Evolutionary conservation across 2,888 invertebrate genomes (phyloP).

Genomic region (Xanthorhoe designata): DNA sequence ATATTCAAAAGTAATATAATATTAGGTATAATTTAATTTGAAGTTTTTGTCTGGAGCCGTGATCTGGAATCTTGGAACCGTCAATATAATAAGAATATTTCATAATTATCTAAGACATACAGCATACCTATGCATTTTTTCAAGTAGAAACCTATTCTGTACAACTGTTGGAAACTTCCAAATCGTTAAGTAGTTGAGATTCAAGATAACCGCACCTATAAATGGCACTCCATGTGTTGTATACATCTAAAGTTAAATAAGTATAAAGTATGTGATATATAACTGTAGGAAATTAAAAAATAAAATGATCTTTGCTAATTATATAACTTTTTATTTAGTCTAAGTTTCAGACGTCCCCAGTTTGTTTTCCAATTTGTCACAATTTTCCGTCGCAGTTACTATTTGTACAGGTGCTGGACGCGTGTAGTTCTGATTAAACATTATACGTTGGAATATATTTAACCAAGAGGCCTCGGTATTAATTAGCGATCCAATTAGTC

Average conservation of each 20-base stretch:
- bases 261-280: conserved; percentile 71
- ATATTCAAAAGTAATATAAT: conserved; percentile 9
- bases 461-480: conserved; percentile 1
- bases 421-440: conserved; percentile 53
- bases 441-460: conserved; percentile 45
- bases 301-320: conserved; percentile 61
- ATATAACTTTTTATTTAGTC: conserved; percentile 32
- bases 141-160: background rate
- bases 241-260: conserved; percentile 41
- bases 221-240: conserved; percentile 47
- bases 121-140: background rate
- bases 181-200: background rate
- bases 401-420: conserved; percentile 59
- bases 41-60: conserved; percentile 5
- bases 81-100: background rate
- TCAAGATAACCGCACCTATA: conserved; percentile 25
- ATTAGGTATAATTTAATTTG: background rate
- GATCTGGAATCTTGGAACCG: conserved; percentile 13
- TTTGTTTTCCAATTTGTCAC: conserved; percentile 20
- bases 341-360: conserved; percentile 1
- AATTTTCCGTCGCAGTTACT: conserved; percentile 42
- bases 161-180: background rate
- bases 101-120: background rate
- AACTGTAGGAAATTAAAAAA: conserved; percentile 63
- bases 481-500: conserved; percentile 33